Conservation (phyloP, 2,888 invertebrate genomes). For the Hartigia nigra region DNA sequence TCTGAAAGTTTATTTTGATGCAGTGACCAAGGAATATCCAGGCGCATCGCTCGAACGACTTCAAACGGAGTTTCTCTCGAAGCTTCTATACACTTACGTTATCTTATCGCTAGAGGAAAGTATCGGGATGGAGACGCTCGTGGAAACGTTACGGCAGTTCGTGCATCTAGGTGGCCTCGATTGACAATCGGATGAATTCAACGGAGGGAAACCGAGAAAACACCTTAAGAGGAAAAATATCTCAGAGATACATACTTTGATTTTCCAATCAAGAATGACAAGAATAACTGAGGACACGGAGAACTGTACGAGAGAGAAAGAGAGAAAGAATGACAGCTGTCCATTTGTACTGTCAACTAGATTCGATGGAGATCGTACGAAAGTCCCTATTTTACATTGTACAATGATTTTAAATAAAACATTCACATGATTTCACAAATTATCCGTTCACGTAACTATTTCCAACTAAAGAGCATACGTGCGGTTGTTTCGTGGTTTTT, state of each 20-base stretch:
- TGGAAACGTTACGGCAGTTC: not conserved
- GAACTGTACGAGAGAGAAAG: not conserved
- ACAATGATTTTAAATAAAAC: no score
- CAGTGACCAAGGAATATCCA: constrained; percentile 27
- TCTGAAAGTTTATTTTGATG: constrained; percentile 32
- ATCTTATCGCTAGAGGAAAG: constrained; percentile 27
- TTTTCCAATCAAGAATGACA: not conserved
- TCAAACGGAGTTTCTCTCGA: constrained; percentile 26
- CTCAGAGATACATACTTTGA: not conserved
- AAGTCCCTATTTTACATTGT: no score
- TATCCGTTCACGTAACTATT: not conserved
- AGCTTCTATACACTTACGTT: constrained; percentile 22
- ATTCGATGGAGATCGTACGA: no score
- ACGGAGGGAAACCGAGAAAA: not conserved
- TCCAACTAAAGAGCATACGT: not conserved
- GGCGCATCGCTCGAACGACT: constrained; percentile 20
- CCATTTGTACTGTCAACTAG: not conserved
- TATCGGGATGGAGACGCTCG: constrained; percentile 22
- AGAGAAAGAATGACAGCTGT: not conserved
- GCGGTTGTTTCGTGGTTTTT: not conserved
- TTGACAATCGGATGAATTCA: not conserved
- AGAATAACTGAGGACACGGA: not conserved
- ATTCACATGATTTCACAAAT: not conserved
- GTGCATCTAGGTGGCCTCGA: not conserved
- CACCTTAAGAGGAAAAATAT: not conserved